A percentile compares a stretch with the other conserved stretches of the same genome.
Evolutionary conservation across 2,797 vertebrate species (phyloP).

Genomic region (Sebastes ruberrimus): DNA sequence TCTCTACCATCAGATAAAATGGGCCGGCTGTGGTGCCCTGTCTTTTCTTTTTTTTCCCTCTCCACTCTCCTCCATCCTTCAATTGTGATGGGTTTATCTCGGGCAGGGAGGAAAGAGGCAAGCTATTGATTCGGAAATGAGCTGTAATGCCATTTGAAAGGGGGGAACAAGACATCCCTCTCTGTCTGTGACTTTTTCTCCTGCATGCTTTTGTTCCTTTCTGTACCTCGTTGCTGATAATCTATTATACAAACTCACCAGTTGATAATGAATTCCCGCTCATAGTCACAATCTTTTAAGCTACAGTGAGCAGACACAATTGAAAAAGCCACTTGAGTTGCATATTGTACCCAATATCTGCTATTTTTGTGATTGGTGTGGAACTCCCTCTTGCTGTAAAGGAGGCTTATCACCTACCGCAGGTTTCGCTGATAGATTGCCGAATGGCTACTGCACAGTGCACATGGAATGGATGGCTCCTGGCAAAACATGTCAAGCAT

Average conservation of each 20-base stretch:
- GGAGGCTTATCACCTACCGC: slow-evolving; percentile 61
- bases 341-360: slow-evolving; percentile 33
- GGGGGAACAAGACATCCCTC: slow-evolving; percentile 36
- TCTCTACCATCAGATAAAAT: slow-evolving; percentile 71
- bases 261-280: slow-evolving; percentile 8
- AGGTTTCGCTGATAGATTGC: slow-evolving; percentile 53
- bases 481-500: slow-evolving; percentile 64
- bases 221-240: slow-evolving; percentile 16
- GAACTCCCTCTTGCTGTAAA: slow-evolving; percentile 47
- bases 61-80: slow-evolving; percentile 59
- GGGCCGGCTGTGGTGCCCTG: slow-evolving; percentile 62
- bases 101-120: slow-evolving; percentile 58
- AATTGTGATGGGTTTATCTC: slow-evolving; percentile 74
- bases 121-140: slow-evolving; percentile 79
- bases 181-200: slow-evolving; percentile 41
- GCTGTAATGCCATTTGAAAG: slow-evolving; percentile 74
- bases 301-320: slow-evolving; percentile 6
- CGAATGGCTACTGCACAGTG: slow-evolving; percentile 47
- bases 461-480: slow-evolving; percentile 35
- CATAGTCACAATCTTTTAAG: background rate
- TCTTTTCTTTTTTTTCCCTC: background rate
- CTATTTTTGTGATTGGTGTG: slow-evolving; percentile 39
- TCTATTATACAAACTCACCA: slow-evolving; percentile 18
- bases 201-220: slow-evolving; percentile 30
- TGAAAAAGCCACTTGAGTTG: slow-evolving; percentile 35